Evolutionary conservation across 2,888 invertebrate genomes (phyloP), one percentile per base, ranked within the genome.

Genomic region (Plutella xylostella): DNA sequence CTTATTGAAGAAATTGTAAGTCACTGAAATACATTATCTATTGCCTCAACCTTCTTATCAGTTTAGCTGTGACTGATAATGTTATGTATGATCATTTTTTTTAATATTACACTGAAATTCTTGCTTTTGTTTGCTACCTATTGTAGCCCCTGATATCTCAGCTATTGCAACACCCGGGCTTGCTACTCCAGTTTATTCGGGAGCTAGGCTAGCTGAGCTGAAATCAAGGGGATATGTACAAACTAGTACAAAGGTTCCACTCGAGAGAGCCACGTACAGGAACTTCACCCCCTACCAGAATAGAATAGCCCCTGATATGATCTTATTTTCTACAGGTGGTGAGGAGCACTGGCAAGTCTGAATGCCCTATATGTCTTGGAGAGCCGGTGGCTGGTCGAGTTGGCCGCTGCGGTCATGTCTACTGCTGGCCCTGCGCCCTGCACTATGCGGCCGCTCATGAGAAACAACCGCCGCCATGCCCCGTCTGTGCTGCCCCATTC

Each of bases 341-440:
- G 3, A 60, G 82, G 47, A 71, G 76, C 52, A 68, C 72, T 5
- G 79, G 82, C 42, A 59, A 66, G 15, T 71, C 74, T 0, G 79
- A 79, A 55, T 98, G 98, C 68, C 98, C 98, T 0, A 97, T 98
- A 63, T 98, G 98, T 72, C 85, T 98, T 52, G 92, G 92, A 61
- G 82, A 90, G 28, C 96, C 97, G 3, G 86, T 89, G 43, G 94
- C 96, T 44, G 96, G 92, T 1, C 95, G 97, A 73, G 93, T 97
- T 65, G 97, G 96, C 0, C 88, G 91, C 34, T 98, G 98, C 71
- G 97, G 98, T 9, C 98, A 98, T 68, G 92, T 96, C 50, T 97
- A 93, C 72, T 98, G 98, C 73, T 98, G 96, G 96, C 88, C 96
- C 0, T 98, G 98, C 65, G 89, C 96, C 56, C 86, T 98, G 40